phyloP scores from a whole-genome alignment of 2,888 invertebrate genomes.

The Microchrysa polita region DNA sequence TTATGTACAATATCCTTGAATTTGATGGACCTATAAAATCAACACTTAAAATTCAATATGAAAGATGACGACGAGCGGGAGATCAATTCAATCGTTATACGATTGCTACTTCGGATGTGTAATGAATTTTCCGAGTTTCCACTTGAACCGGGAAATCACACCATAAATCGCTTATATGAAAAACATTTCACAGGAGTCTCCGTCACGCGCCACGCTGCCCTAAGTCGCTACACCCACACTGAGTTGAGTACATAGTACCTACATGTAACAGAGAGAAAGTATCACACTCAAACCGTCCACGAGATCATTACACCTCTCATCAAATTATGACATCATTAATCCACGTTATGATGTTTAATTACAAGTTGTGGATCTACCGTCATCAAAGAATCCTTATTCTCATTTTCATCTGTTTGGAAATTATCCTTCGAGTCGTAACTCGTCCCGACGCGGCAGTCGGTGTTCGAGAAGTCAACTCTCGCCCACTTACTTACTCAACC shows the following conservation, averaged over 20 bases:
- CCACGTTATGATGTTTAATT: slow-evolving; percentile 47
- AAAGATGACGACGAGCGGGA: neutral
- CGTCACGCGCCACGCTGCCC: too few species aligned
- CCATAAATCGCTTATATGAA: neutral
- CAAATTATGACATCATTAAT: slow-evolving; percentile 49
- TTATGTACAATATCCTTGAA: neutral
- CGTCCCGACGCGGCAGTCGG: too few species aligned
- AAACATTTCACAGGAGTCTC: too few species aligned
- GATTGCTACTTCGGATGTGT: slow-evolving; percentile 2
- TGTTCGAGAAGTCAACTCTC: neutral
- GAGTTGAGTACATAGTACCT: too few species aligned
- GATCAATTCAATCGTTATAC: slow-evolving; percentile 5
- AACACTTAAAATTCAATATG: neutral
- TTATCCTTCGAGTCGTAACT: neutral
- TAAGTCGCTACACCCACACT: too few species aligned
- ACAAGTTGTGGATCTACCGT: slow-evolving; percentile 31
- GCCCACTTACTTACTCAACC: neutral
- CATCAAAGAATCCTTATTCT: slow-evolving; percentile 26
- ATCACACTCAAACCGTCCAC: neutral
- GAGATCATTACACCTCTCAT: slow-evolving; percentile 39
- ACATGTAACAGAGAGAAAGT: too few species aligned
- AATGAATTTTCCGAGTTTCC: neutral
- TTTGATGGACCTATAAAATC: neutral
- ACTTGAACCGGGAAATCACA: neutral
- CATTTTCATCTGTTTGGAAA: slow-evolving; percentile 27